Base-by-base conservation (phyloP, 2,113 vertebrate species). In the Crotalus horridus region DNA sequence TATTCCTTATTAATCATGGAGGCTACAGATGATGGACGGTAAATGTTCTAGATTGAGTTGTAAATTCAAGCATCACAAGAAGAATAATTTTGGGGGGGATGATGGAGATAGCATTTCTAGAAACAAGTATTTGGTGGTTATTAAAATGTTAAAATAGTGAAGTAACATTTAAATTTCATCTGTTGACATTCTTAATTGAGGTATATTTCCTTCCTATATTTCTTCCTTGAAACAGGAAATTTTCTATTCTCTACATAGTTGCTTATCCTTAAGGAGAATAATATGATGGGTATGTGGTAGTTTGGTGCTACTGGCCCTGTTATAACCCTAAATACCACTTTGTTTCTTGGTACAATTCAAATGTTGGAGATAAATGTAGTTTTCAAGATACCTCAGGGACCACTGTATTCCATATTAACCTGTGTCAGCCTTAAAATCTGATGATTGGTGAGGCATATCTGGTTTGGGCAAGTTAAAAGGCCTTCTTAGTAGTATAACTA, bases 21-120 rank as follows among this genome's bases (percentile, higher is more conserved):
- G 96, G 99, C 98, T 95, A 99, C 98, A 0, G 98, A 98, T 39
- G 99, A 99, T 91, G 99, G 99, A 51, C 98, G 99, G 99, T 98
- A 97, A 96, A 97, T 97, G 90, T 94, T 85, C 24, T 53, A 8
- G 46, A 89, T 51, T 29, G 12, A 39, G 11, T 85, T 92, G 48
- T 81, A 61, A 89, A 48, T 54, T 54, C 5, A 39, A 74, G 33
- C 33, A 74, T 91, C 56, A 23, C 17, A 21, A 46, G 51, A 23
- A 26, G 53, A 56, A 85, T 81, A 11, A 5, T 91, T 48, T 48
- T 85, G 4, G 46, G 46, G 46, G 59, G 64, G 39, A 43, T 48
- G 11, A 1, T 7, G 53, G 46, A 20, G 29, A 4, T 86, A 39
- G 33, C 20, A 46, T 87, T 88, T 87, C 46, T 59, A 51, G 15